Conservation (phyloP, 1,140 invertebrate species). For the Zaprionus capensis region DNA sequence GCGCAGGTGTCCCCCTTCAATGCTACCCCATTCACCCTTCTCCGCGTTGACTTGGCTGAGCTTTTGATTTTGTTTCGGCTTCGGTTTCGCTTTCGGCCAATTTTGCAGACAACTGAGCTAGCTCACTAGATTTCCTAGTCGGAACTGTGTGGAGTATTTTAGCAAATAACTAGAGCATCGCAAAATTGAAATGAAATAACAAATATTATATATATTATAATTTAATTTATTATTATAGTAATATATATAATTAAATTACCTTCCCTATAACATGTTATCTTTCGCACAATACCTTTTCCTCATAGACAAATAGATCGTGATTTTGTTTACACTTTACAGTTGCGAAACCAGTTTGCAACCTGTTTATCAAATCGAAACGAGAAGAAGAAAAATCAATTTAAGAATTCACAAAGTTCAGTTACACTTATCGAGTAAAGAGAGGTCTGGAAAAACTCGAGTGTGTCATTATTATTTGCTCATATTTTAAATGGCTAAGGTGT, state of each 20-base stretch:
- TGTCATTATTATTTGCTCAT: neutral
- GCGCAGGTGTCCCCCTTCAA: slow-evolving; percentile 31
- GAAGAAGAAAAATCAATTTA: neutral
- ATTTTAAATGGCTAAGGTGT: neutral
- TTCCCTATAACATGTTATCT: neutral
- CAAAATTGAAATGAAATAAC: neutral
- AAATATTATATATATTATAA: neutral
- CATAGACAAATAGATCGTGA: neutral
- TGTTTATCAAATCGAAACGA: neutral
- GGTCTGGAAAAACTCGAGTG: no score
- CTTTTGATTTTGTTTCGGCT: slow-evolving; percentile 45
- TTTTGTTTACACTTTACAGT: neutral
- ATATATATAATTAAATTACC: neutral
- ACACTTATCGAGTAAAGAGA: no score
- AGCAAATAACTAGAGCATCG: neutral
- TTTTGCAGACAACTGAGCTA: neutral
- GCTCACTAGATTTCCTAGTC: slow-evolving; percentile 24
- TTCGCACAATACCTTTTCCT: neutral
- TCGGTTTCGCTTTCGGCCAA: slow-evolving; percentile 17
- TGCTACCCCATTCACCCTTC: neutral
- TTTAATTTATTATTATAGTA: no score
- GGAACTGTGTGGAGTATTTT: neutral
- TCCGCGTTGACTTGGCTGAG: slow-evolving; percentile 56
- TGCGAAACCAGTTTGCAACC: slow-evolving; percentile 1
- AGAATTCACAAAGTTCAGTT: neutral